Base-by-base conservation (phyloP, 2,797 vertebrate genomes). In the Macroramphosus scolopax region DNA sequence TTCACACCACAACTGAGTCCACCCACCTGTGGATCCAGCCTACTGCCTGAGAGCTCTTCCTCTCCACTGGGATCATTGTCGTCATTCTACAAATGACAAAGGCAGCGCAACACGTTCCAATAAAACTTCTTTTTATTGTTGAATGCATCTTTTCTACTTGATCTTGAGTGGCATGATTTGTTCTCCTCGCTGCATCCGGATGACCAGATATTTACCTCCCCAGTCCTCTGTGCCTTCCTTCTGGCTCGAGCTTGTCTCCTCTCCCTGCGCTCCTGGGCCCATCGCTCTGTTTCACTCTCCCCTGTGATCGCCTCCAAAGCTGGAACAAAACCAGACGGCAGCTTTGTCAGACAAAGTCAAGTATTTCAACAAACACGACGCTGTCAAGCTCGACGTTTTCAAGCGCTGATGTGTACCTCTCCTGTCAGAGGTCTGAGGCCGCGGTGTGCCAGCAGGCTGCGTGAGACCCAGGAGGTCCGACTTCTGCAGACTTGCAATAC, bases 401-500 rank as follows among this genome's bases (percentile, higher is more conserved):
- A 29, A 31, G 42, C 10, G 15, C n/a, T 5, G 40, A 46, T 2
- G 16, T 2, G 34, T 64, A 89, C 90, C 88, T 79, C 37, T 87
- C 38, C 60, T 78, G 51, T 89, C 87, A 8, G 77, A 49, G 0
- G 63, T 47, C 48, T 68, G 85, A 55, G 87, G 63, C 8, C 88
- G 78, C 2, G 87, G 66, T 1, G 89, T 74, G 7, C 91, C 90
- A 3, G 90, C 79, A 1, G 91, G 92, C 63, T 90, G 89, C 0
- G 91, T 93, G 56, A 93, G 88, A 49, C 92, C 92, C 75, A 93
- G 77, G 48, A 92, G 85, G 74, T 92, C 92, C 0, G 91, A 92
- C 84, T 92, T 93, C 80, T 93, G 92, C 65, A 92, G 78, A 62
- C 89, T 93, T 72, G 92, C 92, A 17, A 92, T 91, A 14, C 91